Conservation (phyloP, 2,797 vertebrate genomes). For the Hirundo rustica region DNA sequence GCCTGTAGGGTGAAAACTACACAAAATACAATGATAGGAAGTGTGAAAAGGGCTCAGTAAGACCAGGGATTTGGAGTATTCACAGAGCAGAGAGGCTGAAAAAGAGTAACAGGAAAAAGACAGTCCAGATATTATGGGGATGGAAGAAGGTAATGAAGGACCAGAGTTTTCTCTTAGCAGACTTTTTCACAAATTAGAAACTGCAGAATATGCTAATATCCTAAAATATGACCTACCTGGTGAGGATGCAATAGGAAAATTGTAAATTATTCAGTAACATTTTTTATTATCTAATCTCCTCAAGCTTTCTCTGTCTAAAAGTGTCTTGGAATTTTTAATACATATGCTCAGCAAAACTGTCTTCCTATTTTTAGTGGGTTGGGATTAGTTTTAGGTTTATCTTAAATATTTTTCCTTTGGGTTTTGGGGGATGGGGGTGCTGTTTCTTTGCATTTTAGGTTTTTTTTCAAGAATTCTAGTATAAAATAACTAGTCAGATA, state of each 20-base stretch:
- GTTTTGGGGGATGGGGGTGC: accelerated
- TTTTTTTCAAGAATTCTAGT: background rate
- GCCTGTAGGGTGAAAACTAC: background rate
- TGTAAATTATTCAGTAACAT: background rate
- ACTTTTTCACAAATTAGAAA: background rate
- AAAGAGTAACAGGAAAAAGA: background rate
- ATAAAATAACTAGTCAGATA: background rate
- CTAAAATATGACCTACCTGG: background rate
- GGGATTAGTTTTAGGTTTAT: background rate
- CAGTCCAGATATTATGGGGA: background rate
- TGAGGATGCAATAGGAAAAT: background rate
- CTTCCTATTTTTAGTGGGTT: background rate
- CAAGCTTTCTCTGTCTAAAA: background rate
- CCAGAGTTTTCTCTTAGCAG: background rate
- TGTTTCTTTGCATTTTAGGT: background rate
- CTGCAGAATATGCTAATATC: background rate
- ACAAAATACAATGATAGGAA: background rate
- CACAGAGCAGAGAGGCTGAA: background rate
- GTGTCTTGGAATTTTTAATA: background rate
- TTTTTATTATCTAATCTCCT: background rate
- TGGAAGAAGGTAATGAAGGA: background rate
- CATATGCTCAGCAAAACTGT: background rate
- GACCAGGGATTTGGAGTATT: background rate
- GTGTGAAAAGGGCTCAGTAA: background rate
- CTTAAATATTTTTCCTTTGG: background rate